phyloP scores from a whole-genome alignment of 2,888 invertebrate genomes.

The Cryptops parisi region DNA sequence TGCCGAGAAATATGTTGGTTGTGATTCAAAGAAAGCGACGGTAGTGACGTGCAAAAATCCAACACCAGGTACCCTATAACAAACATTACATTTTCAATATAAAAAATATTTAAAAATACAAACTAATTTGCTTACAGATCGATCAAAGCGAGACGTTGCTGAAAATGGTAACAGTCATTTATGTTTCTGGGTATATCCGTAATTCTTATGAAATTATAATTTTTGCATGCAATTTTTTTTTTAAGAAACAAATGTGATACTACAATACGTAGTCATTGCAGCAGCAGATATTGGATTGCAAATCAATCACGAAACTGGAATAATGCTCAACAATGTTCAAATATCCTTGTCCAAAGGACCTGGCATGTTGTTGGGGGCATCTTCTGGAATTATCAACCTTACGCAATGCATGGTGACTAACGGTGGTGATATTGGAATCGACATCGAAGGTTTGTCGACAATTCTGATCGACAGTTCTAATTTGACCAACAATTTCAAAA shows the following conservation, averaged over 20 bases:
- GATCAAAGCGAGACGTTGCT: too few species aligned
- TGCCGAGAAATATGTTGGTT: background rate
- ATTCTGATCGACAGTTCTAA: background rate
- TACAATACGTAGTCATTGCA: background rate
- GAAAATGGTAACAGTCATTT: too few species aligned
- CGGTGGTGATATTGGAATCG: conserved; percentile 5
- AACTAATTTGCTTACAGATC: too few species aligned
- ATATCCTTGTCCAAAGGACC: background rate
- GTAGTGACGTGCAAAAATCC: background rate
- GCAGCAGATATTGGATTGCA: conserved; percentile 5
- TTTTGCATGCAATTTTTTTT: too few species aligned
- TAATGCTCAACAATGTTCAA: background rate
- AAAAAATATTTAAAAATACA: too few species aligned
- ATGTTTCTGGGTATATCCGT: too few species aligned
- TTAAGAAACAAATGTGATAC: too few species aligned
- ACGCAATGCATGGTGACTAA: background rate
- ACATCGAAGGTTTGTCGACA: background rate
- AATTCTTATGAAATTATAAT: too few species aligned
- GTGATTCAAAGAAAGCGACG: background rate
- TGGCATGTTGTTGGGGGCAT: background rate
- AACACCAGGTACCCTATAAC: background rate
- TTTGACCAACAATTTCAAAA: background rate
- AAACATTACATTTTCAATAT: too few species aligned
- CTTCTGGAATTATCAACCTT: background rate
- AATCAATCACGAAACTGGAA: background rate